A percentile compares a stretch with the other conserved stretches of the same genome.
Conservation (phyloP, 2,797 vertebrate genomes). For the Tolypeutes matacus region DNA sequence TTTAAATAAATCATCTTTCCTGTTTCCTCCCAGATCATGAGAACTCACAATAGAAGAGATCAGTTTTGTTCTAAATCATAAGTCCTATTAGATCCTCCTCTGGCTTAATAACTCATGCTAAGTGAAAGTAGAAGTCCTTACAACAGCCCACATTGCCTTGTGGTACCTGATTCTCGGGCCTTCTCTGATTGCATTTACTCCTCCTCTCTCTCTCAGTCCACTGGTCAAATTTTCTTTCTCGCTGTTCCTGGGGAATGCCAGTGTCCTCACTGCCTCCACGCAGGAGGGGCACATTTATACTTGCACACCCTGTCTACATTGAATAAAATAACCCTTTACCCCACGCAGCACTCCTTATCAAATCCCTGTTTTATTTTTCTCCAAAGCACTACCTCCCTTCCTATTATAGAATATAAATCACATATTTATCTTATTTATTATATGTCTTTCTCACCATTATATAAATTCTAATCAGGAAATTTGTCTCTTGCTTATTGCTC, state of each 20-base stretch:
- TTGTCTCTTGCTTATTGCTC: background rate
- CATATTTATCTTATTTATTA: background rate
- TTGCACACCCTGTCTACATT: background rate
- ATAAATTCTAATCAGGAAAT: background rate
- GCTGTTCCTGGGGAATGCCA: background rate
- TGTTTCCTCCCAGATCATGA: background rate
- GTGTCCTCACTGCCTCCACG: background rate
- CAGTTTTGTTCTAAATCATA: background rate
- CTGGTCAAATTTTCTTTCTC: background rate
- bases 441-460: background rate
- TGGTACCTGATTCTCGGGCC: background rate
- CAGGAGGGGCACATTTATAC: no score
- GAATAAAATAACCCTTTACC: background rate
- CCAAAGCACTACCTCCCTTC: background rate
- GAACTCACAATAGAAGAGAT: background rate
- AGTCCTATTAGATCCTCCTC: background rate
- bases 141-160: background rate
- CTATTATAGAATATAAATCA: background rate
- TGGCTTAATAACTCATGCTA: background rate
- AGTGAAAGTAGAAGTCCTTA: background rate
- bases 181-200: background rate
- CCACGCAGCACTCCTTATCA: background rate
- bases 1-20: background rate
- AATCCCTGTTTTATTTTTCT: slow-evolving; percentile 19
- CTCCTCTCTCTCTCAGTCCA: fast-evolving